Percentiles rank a stretch among this genome's conserved stretches.
phyloP scores from a whole-genome alignment of 2,113 vertebrate genomes.

The Copsychus sechellarum region DNA sequence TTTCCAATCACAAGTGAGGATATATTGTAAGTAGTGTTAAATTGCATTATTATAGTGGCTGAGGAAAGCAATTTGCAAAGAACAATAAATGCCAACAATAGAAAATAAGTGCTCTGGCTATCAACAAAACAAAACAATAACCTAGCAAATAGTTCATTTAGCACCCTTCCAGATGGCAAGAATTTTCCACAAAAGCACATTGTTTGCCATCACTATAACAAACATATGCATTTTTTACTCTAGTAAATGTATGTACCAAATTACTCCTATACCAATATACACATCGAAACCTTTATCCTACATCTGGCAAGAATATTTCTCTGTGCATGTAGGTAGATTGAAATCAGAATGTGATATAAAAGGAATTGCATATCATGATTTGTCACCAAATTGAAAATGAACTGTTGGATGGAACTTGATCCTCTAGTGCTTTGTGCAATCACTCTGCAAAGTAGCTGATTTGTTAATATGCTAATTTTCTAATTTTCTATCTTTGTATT shows the following conservation, averaged over 20 bases:
- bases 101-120: slow-evolving; percentile 18
- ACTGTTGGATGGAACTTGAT: neutral
- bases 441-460: neutral
- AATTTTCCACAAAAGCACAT: neutral
- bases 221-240: neutral
- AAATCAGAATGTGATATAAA: neutral
- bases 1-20: neutral
- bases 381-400: neutral
- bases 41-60: neutral
- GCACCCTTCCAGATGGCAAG: slow-evolving; percentile 15
- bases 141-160: neutral
- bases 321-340: neutral
- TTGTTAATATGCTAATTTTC: neutral
- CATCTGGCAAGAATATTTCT: neutral
- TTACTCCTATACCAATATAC: neutral
- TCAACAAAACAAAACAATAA: slow-evolving; percentile 15
- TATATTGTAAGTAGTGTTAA: neutral
- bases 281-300: neutral
- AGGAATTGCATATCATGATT: neutral
- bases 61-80: slow-evolving; percentile 22
- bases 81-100: slow-evolving; percentile 29
- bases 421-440: neutral
- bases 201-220: neutral
- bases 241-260: neutral
- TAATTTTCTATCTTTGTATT: neutral